Percentiles rank a stretch among this genome's conserved stretches.
These are phyloP conservation scores for Teleopsis dalmanni DNA, from an alignment of 1,140 invertebrate genomes.

Conservation along the genomic window DNA sequence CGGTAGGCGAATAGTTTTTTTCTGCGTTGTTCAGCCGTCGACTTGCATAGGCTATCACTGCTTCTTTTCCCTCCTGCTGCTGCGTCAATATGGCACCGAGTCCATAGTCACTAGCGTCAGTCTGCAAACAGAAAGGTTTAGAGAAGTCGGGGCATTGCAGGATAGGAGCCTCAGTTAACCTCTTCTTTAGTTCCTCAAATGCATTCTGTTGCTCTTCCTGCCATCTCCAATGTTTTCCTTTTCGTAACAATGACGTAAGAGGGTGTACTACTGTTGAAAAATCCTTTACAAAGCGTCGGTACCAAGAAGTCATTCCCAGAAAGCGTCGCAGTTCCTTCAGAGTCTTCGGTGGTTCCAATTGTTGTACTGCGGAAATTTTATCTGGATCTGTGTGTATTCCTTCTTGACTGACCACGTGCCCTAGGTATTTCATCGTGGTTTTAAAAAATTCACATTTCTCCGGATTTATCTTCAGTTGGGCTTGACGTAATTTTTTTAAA, in stretches of 20 bases:
- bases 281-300: not conserved
- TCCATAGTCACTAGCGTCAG: conserved; percentile 1
- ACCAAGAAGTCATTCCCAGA: conserved; percentile 5
- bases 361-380: conserved; percentile 2
- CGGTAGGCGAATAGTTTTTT: too few relatives aligned
- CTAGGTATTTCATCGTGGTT: not conserved
- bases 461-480: conserved; percentile 5
- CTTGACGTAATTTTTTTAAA: not conserved
- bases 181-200: conserved; percentile 15
- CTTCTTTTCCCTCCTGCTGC: too few relatives aligned
- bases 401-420: conserved; percentile 2
- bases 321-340: conserved; percentile 3
- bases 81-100: not conserved
- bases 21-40: too few relatives aligned
- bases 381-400: conserved; percentile 20
- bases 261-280: conserved; percentile 19
- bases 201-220: conserved; percentile 19
- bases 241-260: conserved; percentile 21
- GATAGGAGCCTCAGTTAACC: too few relatives aligned
- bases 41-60: too few relatives aligned
- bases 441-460: conserved; percentile 41
- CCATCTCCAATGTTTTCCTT: conserved; percentile 19
- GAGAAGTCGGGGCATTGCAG: conserved; percentile 15
- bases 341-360: not conserved
- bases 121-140: conserved; percentile 6